Evolutionary conservation across 2,113 vertebrate genomes (phyloP).

Genomic region (Cygnus atratus): DNA sequence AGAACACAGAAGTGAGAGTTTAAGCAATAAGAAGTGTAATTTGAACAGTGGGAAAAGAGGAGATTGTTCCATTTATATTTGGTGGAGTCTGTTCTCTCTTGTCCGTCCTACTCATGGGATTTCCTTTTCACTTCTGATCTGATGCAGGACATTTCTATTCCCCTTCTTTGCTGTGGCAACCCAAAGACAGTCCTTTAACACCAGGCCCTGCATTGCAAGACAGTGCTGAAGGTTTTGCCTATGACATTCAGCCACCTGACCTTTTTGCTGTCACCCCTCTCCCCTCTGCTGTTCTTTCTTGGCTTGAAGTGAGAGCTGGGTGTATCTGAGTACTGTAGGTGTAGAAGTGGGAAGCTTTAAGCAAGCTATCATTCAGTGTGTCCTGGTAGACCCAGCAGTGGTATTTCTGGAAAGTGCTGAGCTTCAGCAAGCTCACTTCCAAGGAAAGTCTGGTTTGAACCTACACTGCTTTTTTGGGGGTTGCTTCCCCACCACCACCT

Average conservation of each 20-base stretch:
- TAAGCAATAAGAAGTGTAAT: not conserved
- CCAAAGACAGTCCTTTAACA: not conserved
- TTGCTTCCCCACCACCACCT: too few species aligned
- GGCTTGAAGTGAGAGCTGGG: not conserved
- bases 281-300: not conserved
- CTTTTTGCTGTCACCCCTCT: not conserved
- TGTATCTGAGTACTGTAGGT: not conserved
- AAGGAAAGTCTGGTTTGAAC: not conserved
- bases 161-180: not conserved
- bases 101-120: not conserved
- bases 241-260: not conserved
- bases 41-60: not conserved
- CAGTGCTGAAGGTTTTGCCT: not conserved
- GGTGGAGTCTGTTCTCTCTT: not conserved
- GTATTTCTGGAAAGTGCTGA: not conserved
- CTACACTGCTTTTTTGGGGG: not conserved
- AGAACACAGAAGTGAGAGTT: not conserved
- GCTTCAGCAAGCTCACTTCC: not conserved
- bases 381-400: not conserved
- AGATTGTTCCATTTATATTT: not conserved
- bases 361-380: not conserved
- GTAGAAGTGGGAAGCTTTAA: not conserved
- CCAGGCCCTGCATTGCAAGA: not conserved
- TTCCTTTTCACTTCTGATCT: not conserved
- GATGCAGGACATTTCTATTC: not conserved